These are phyloP conservation scores for Illadopsis cleaveri DNA, from an alignment of 2,113 vertebrate genomes.

Conservation along the genomic window DNA sequence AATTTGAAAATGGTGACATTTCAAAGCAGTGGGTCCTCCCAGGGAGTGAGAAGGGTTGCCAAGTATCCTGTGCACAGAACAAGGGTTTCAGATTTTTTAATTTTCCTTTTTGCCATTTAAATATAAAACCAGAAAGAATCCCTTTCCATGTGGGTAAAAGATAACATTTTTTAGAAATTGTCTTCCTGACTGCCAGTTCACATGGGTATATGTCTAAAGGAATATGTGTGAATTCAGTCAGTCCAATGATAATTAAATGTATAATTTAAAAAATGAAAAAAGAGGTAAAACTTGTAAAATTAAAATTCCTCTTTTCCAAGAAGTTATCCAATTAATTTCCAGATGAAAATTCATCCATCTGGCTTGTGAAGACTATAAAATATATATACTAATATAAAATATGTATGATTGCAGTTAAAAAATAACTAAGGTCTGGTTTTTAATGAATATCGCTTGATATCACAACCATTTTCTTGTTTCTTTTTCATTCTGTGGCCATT, in stretches of 20 bases:
- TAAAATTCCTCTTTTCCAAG: not conserved
- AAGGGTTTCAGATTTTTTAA: not conserved
- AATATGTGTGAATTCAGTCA: not conserved
- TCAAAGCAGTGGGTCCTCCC: not conserved
- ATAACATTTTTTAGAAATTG: not conserved
- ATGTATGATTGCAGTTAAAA: not conserved
- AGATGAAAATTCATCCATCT: not conserved
- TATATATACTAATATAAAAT: not conserved
- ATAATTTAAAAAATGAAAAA: not conserved
- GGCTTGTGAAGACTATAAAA: not conserved
- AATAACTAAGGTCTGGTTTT: not conserved
- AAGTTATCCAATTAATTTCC: not conserved
- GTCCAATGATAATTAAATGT: not conserved
- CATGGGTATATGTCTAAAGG: rapidly evolving
- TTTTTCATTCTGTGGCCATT: not conserved
- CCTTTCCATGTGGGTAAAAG: not conserved
- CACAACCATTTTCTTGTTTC: not conserved
- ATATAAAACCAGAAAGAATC: not conserved
- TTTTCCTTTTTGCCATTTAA: not conserved
- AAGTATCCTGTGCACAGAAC: not conserved
- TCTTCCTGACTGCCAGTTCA: not conserved
- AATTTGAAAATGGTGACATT: not conserved
- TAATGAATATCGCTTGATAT: not conserved
- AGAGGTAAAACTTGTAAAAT: not conserved
- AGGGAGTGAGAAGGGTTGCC: not conserved